phyloP scores from a whole-genome alignment of 2,888 invertebrate genomes.

The Volucella bombylans region DNA sequence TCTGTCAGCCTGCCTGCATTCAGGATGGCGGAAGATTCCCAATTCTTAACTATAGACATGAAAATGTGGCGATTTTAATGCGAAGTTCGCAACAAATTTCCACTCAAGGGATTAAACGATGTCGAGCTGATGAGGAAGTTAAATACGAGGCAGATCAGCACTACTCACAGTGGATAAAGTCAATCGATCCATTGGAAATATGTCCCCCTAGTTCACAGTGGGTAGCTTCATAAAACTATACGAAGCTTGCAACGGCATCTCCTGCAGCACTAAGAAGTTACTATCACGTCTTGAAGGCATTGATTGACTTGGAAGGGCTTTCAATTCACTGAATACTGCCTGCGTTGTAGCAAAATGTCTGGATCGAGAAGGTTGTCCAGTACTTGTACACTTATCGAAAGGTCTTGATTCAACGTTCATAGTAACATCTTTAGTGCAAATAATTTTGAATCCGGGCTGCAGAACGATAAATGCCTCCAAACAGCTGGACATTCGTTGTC shows the following conservation, averaged over 20 bases:
- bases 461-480: conserved; percentile 93
- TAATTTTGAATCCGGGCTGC: conserved; percentile 98
- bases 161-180: conserved; percentile 98
- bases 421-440: conserved; percentile 96
- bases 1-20: too few relatives aligned
- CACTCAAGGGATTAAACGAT: conserved; percentile 93
- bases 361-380: conserved; percentile 95
- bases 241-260: conserved; percentile 96
- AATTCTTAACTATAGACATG: conserved; percentile 95
- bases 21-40: conserved; percentile 97
- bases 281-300: conserved; percentile 92
- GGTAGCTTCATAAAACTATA: conserved; percentile 93
- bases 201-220: conserved; percentile 81
- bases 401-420: conserved; percentile 96
- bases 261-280: conserved; percentile 95
- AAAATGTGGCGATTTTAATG: conserved; percentile 91
- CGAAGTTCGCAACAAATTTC: conserved; percentile 96
- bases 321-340: conserved; percentile 94
- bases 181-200: conserved; percentile 94
- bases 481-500: conserved; percentile 98
- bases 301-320: conserved; percentile 95
- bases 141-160: conserved; percentile 97
- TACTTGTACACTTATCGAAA: conserved; percentile 95
- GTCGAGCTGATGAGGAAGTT: conserved; percentile 96
- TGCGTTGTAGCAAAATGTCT: conserved; percentile 97